Base-by-base conservation (phyloP, 2,797 vertebrate genomes). In the Rhynchotus rufescens region DNA sequence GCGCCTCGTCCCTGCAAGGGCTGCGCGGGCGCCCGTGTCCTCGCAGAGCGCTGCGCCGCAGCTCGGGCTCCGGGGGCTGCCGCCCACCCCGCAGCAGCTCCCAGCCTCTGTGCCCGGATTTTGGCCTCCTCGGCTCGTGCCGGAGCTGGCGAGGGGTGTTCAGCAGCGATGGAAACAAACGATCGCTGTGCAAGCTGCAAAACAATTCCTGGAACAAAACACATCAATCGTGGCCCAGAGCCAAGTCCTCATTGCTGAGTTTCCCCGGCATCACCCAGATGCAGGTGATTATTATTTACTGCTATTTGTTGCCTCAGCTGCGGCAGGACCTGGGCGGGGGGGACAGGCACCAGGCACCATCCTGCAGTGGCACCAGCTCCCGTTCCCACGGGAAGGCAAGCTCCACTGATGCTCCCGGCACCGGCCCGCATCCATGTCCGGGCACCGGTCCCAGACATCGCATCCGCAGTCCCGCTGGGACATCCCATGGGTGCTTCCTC, bases 201-300 rank as follows among this genome's bases (percentile, higher is more conserved):
- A 93, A 49, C 67, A 72, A 74, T 86, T 82, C 59, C 83, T 72
- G 54, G 61, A 62, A 65, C 13, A 51, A 89, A 73, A 52, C 25
- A 22, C 74, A 81, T 73, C 80, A 45, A 5, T 28, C 3, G 2
- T 61, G 74, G 85, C 89, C 74, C 52, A 22, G 83, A 88, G 75
- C 91, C 92, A 88, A 67, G 80, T 81, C 3, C 60, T 61, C 73
- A 76, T n/a, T 76, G 90, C 52, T 84, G 84, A 79, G 71, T 65
- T 92, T 89, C 86, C 78, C 77, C 1, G 1, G 56, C 25, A 10
- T 74, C 34, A 51, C 62, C 32, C 64, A 49, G 51, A 40, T 38
- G 36, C 4, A 19, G 8, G 45, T 52, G 80, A 64, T 76, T 23
- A 40, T 1, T 1, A 21, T 68, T 40, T 57, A 16, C 47, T 65